These are phyloP conservation scores for Crocodylus rhombifer DNA, from an alignment of 2,797 vertebrate genomes.

Conservation along the genomic window DNA sequence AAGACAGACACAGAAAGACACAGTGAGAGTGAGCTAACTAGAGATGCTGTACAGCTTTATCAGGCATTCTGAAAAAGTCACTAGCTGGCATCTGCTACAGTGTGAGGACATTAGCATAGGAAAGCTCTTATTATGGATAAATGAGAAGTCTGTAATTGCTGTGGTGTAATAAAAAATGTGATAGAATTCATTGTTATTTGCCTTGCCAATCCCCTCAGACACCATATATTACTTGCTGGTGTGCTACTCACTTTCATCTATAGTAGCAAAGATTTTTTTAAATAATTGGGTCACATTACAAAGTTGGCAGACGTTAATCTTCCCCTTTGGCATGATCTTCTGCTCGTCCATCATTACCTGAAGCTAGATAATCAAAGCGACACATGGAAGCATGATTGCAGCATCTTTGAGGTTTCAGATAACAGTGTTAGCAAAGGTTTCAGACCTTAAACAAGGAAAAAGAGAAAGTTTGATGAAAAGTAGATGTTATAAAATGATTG, in stretches of 20 bases:
- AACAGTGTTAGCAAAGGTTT: not conserved
- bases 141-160: not conserved
- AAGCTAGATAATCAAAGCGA: conserved; percentile 21
- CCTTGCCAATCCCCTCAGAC: not conserved
- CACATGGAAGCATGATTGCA: not conserved
- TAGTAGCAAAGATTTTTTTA: not conserved
- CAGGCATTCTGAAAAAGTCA: not conserved
- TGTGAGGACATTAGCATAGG: not conserved
- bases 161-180: not conserved
- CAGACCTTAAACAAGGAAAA: not conserved
- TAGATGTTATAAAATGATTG: not conserved
- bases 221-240: not conserved
- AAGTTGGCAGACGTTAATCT: conserved; percentile 1
- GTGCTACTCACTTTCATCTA: not conserved
- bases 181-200: not conserved
- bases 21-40: not conserved
- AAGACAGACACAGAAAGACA: not conserved
- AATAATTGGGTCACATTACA: not conserved
- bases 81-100: not conserved
- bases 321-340: not conserved
- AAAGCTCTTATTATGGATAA: not conserved
- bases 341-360: not conserved
- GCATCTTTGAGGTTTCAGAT: not conserved
- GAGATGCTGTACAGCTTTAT: not conserved
- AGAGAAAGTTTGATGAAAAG: not conserved